Evolutionary conservation across 2,797 vertebrate genomes (phyloP).

Genomic region (Acanthornis magna): DNA sequence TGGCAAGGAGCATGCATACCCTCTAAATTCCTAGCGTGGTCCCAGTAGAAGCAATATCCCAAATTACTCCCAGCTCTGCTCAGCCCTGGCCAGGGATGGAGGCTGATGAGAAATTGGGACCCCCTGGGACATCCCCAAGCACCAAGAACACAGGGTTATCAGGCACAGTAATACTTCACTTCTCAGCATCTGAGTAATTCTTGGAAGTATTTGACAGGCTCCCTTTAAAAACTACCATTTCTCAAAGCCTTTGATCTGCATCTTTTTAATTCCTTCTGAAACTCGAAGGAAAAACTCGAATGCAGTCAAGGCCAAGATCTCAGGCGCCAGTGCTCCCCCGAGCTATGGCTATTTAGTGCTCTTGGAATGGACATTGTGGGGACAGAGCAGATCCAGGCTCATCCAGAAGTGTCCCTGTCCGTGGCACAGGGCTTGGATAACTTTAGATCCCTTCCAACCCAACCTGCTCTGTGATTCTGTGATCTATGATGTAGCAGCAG

Average conservation of each 20-base stretch:
- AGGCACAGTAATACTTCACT: neutral
- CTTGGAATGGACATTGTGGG: neutral
- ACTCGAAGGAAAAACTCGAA: neutral
- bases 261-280: neutral
- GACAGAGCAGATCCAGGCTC: neutral
- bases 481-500: neutral
- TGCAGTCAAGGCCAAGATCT: neutral
- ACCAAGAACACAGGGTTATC: neutral
- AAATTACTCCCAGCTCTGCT: neutral
- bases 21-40: rapidly evolving
- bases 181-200: neutral
- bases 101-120: neutral
- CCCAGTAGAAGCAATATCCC: neutral
- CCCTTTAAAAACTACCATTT: neutral
- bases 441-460: neutral
- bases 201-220: neutral
- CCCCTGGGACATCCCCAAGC: rapidly evolving
- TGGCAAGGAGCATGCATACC: rapidly evolving
- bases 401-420: neutral
- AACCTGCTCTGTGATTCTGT: neutral
- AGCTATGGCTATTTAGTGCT: neutral
- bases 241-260: neutral
- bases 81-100: neutral
- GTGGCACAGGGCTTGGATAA: neutral
- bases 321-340: neutral